Conservation (phyloP, 2,797 vertebrate species). For the Pachyuromys duprasi region DNA sequence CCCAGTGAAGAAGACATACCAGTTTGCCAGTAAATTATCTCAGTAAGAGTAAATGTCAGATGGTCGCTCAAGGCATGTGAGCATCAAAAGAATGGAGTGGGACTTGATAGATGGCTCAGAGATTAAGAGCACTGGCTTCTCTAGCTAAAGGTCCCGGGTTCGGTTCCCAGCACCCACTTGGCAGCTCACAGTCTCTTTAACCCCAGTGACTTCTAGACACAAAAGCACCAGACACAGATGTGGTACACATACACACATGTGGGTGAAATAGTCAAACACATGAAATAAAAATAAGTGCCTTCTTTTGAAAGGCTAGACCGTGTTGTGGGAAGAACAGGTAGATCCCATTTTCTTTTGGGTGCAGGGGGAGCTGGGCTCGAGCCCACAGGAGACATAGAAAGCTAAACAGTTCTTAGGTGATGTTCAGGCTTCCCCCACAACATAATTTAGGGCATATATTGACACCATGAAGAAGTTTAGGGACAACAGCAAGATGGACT, state of each 20-base stretch:
- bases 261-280: background rate
- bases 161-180: background rate
- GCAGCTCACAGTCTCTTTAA: background rate
- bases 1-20: background rate
- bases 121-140: background rate
- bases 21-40: background rate
- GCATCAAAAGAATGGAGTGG: background rate
- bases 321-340: background rate
- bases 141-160: background rate
- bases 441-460: background rate
- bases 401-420: background rate
- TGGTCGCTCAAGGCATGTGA: background rate
- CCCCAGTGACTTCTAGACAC: background rate
- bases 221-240: background rate
- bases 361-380: background rate
- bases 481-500: background rate
- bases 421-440: background rate
- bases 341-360: background rate
- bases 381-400: background rate
- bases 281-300: background rate
- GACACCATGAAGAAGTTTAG: background rate
- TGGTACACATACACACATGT: background rate
- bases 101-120: background rate
- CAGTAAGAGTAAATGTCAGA: background rate
- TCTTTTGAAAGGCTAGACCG: background rate